phyloP scores from a whole-genome alignment of 2,797 vertebrate species.

The Hipposideros larvatus region DNA sequence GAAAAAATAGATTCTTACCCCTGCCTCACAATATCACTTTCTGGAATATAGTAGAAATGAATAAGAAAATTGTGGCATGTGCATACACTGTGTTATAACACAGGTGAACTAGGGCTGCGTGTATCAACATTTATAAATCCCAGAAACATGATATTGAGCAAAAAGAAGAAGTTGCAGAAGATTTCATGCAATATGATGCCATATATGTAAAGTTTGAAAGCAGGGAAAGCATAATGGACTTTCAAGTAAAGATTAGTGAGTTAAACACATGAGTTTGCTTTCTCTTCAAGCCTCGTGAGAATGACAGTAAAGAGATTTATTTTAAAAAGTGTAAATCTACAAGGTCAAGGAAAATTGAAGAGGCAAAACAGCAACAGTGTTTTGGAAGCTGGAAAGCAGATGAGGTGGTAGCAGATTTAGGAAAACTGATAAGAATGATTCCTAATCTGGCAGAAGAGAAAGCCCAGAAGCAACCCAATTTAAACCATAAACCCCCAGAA shows the following conservation, averaged over 20 bases:
- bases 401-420: neutral
- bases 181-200: neutral
- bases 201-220: slow-evolving; percentile 43
- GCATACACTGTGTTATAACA: neutral
- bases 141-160: slow-evolving; percentile 26
- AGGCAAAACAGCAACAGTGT: neutral
- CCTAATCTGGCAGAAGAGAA: slow-evolving; percentile 6
- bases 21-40: slow-evolving; percentile 24
- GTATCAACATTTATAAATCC: slow-evolving; percentile 41
- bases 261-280: neutral
- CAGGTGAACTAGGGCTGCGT: neutral
- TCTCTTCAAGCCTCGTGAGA: slow-evolving; percentile 26
- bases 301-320: neutral
- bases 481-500: slow-evolving; percentile 7
- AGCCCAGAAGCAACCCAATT: neutral
- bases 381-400: slow-evolving; percentile 39
- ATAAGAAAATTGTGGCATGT: neutral
- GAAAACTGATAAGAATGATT: neutral
- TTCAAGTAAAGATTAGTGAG: neutral
- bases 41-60: neutral
- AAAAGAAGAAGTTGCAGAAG: slow-evolving; percentile 24
- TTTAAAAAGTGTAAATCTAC: slow-evolving; percentile 28
- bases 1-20: neutral
- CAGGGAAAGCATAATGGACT: neutral
- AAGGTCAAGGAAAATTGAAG: slow-evolving; percentile 43